Conservation (phyloP, 1,140 invertebrate species). For the Coptotermes formosanus region DNA sequence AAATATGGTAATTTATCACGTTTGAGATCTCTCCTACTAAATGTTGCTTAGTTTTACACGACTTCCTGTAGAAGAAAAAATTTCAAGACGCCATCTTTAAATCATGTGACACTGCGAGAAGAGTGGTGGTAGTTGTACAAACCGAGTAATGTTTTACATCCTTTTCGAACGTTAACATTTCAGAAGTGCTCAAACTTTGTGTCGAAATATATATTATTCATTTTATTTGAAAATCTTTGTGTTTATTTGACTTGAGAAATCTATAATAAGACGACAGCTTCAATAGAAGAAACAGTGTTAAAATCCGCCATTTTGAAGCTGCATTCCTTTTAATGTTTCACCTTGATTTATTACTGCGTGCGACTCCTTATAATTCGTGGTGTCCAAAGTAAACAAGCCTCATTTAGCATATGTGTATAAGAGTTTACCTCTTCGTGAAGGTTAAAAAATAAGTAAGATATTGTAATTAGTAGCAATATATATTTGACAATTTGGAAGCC, state of each 20-base stretch:
- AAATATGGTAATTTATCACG: not conserved
- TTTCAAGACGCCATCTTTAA: not conserved
- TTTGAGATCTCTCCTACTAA: not conserved
- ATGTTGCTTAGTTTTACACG: not conserved
- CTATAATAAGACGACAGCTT: not conserved
- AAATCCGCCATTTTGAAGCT: not conserved
- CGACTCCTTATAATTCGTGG: not conserved
- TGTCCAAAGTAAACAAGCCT: no score
- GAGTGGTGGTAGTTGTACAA: not conserved
- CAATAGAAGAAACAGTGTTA: not conserved
- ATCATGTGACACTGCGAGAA: not conserved
- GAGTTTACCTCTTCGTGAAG: no score
- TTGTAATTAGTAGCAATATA: no score
- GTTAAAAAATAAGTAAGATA: no score
- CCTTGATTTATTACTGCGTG: not conserved
- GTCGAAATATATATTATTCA: not conserved
- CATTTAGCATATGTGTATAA: no score
- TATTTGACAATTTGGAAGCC: no score
- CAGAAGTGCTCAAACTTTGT: not conserved
- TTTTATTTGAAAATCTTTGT: not conserved
- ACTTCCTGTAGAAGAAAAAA: not conserved
- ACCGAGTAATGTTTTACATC: no score
- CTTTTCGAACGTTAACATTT: not conserved
- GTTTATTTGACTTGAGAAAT: not conserved
- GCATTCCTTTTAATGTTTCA: not conserved